Evolutionary conservation across 2,113 vertebrate genomes (phyloP).

Genomic region (Falco punctatus): DNA sequence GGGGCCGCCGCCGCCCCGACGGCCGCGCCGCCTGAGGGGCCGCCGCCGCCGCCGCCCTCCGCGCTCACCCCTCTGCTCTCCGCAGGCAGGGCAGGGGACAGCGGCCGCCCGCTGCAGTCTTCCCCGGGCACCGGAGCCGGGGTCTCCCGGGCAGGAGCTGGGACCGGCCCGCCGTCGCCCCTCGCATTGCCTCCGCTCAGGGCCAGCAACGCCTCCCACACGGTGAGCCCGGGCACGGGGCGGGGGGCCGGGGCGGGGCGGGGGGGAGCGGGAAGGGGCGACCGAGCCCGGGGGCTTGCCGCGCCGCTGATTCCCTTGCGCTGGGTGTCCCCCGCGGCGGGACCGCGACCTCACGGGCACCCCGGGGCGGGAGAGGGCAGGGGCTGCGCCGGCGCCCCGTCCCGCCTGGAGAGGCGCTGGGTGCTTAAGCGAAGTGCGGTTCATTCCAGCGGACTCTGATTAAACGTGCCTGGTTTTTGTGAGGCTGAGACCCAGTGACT

Average conservation of each 20-base stretch:
- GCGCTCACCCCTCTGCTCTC: constrained; percentile 33
- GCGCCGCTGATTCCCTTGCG: neutral
- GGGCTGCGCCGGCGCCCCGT: neutral
- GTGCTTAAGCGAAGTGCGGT: neutral
- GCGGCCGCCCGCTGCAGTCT: constrained; percentile 74
- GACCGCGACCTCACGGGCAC: neutral
- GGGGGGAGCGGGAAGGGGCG: too few species aligned
- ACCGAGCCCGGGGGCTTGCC: neutral
- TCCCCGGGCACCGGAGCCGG: constrained; percentile 77
- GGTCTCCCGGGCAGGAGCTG: constrained; percentile 78
- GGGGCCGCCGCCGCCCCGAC: neutral
- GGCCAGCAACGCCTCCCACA: constrained; percentile 79
- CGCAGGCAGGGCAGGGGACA: constrained; percentile 77
- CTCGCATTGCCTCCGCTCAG: constrained; percentile 85
- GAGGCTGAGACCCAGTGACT: neutral
- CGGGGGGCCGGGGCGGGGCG: neutral
- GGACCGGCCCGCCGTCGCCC: constrained; percentile 80
- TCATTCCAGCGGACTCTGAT: neutral
- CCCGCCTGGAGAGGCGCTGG: neutral
- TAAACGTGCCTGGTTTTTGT: neutral
- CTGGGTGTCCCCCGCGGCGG: neutral
- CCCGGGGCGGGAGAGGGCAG: too few species aligned
- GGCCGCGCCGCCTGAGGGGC: neutral
- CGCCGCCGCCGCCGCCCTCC: neutral
- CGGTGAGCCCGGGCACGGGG: constrained; percentile 63